Evolutionary conservation across 2,113 vertebrate species (phyloP), one percentile per base, ranked within the genome.

Genomic region (Stegastes partitus): DNA sequence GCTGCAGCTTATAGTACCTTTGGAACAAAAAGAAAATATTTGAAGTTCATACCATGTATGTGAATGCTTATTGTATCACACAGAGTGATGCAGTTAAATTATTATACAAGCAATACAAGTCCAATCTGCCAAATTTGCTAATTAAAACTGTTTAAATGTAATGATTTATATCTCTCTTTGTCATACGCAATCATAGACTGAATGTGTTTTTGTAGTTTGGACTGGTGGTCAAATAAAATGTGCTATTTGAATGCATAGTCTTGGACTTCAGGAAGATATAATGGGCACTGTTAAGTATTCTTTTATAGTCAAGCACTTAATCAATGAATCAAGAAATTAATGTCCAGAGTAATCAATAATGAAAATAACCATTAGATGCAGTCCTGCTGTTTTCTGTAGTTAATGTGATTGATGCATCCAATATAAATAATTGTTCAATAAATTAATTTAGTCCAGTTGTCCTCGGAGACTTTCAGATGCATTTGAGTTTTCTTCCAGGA

Each of bases 1-100:
- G 31, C 64, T 85, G 61, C 72, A 82, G 56, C 18, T 79, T 79
- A 53, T 31, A 15, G 31, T 50, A n/a, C 70, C 89, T 93, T 50
- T 47, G 51, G 37, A 74, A 68, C 51, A 53, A 39, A 84, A 72
- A 39, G 2, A 42, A 42, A 42, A 14, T 9, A 34, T 34, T 34
- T 34, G 8, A 9, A 34, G 31, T 34, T 34, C 31, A 34, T 34
- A 9, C 8, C 31, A 10, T 26, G 10, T 26, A 15, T 11, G 59
- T 31, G 28, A 55, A 4, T 19, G 53, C 50, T 44, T 26, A 12
- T 2, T 59, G 14, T 11, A 22, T 22, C 11, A 44, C 19, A 72
- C 26, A 34, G 31, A 34, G 31, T 6, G 7, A 34, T 9, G 10
- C 31, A 34, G 2, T 9, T 34, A 34, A 34, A 34, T 34, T 34